Evolutionary conservation across 2,797 vertebrate species (phyloP), one percentile per base, ranked within the genome.

Genomic region (Diglossa cyanea): DNA sequence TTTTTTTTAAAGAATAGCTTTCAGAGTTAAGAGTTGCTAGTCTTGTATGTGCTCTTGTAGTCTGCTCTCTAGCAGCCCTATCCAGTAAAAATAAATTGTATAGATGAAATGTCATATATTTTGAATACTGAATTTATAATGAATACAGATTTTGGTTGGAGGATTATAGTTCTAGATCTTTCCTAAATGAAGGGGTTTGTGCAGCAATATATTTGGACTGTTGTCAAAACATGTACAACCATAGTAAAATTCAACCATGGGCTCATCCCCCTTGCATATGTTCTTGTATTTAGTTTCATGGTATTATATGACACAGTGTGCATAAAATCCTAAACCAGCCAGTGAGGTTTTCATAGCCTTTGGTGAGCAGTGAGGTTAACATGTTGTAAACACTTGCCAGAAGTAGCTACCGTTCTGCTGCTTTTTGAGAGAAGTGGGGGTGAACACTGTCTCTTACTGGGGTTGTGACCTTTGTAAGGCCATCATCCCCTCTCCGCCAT

Each of bases 371-470:
- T 47, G 58, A 57, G 37, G n/a, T 23, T 91, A 66, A 21, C 2
- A 0, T 72, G 26, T 68, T 80, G 13, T 39, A 58, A 86, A 11
- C 28, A 39, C 37, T 51, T 11, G 0, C 33, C 42, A 76, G 44
- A 65, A 31, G 73, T 24, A 74, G 42, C 66, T 71, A 8, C 39
- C 3, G 1, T 55, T 86, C 51, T 73, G 35, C 54, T 72, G 28
- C 55, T 85, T 72, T 74, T 85, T 18, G 33, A 37, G 35, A 68
- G 54, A 63, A 70, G 31, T 31, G 17, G 20, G 17, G 11, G 10
- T 1, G 2, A 63, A 18, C 1, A 0, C 20, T 62, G 28, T 79
- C 19, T 47, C 35, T 26, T 17, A 18, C 10, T 61, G 17, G 0
- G 0, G 7, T 20, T 44, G 19, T 74, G 61, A 16, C 58, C 23